Evolutionary conservation across 2,113 vertebrate genomes (phyloP).

Genomic region (Loxodonta africana): DNA sequence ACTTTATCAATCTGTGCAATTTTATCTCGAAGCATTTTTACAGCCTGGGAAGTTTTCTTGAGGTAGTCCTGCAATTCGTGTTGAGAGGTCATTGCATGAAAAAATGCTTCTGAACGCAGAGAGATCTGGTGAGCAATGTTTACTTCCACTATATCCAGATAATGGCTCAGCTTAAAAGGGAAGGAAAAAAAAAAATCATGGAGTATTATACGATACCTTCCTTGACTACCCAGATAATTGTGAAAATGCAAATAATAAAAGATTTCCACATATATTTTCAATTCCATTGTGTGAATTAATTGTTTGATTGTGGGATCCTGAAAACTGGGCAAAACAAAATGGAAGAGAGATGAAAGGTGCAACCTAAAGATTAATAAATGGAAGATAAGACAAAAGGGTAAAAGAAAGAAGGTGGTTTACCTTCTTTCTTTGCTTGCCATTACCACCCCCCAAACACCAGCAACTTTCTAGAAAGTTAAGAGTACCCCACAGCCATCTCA

Average conservation of each 20-base stretch:
- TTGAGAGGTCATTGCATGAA: constrained; percentile 99
- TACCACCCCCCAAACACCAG: constrained; percentile 34
- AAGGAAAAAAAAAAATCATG: constrained; percentile 57
- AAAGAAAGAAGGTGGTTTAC: constrained; percentile 6
- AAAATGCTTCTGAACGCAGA: constrained; percentile 98
- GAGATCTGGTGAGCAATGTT: constrained; percentile 99
- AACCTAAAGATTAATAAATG: neutral
- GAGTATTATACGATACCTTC: constrained; percentile 52
- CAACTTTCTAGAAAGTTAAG: constrained; percentile 28
- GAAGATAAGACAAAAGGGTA: neutral
- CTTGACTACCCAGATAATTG: constrained; percentile 55
- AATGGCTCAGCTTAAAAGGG: constrained; percentile 95
- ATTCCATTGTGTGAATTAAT: neutral
- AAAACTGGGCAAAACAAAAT: constrained; percentile 35
- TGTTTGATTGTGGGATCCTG: neutral
- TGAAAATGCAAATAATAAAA: constrained; percentile 38
- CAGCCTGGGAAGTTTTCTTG: constrained; percentile 95
- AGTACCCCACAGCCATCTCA: neutral
- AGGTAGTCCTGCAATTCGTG: constrained; percentile 99
- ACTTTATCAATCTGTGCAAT: constrained; percentile 95
- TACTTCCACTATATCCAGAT: constrained; percentile 99
- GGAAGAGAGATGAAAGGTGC: neutral
- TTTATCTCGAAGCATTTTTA: constrained; percentile 94
- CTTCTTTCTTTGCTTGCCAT: neutral
- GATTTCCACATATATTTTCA: constrained; percentile 56